Evolutionary conservation across 2,113 vertebrate species (phyloP).

Genomic region (Phasianus colchicus): DNA sequence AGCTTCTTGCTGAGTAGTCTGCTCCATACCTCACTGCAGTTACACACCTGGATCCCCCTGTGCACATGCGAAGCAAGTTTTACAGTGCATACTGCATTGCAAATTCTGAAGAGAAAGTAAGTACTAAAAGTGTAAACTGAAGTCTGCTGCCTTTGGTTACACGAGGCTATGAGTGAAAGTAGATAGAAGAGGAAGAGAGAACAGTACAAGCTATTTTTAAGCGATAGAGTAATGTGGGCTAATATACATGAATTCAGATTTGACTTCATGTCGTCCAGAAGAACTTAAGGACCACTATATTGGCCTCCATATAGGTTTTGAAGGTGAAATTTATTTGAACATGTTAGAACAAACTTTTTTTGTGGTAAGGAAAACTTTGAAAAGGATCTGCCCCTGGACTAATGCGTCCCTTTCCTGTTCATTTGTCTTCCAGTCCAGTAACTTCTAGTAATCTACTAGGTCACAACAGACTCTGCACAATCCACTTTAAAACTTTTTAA

Average conservation of each 20-base stretch:
- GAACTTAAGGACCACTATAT: background rate
- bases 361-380: background rate
- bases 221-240: background rate
- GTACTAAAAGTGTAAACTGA: background rate
- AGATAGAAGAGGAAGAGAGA: background rate
- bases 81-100: background rate
- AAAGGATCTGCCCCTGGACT: background rate
- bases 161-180: background rate
- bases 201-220: background rate
- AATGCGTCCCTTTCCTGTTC: background rate
- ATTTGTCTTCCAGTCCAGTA: background rate
- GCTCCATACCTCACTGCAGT: background rate
- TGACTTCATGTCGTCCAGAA: background rate
- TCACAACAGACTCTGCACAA: background rate
- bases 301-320: background rate
- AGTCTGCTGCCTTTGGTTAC: background rate
- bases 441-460: background rate
- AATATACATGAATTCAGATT: background rate
- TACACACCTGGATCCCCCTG: background rate
- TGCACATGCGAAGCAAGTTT: background rate
- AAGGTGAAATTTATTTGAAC: background rate
- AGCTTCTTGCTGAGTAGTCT: background rate
- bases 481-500: background rate
- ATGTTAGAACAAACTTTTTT: background rate
- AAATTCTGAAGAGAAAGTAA: background rate